Evolutionary conservation across 1,140 invertebrate genomes (phyloP).

Genomic region (Magallana gigas): DNA sequence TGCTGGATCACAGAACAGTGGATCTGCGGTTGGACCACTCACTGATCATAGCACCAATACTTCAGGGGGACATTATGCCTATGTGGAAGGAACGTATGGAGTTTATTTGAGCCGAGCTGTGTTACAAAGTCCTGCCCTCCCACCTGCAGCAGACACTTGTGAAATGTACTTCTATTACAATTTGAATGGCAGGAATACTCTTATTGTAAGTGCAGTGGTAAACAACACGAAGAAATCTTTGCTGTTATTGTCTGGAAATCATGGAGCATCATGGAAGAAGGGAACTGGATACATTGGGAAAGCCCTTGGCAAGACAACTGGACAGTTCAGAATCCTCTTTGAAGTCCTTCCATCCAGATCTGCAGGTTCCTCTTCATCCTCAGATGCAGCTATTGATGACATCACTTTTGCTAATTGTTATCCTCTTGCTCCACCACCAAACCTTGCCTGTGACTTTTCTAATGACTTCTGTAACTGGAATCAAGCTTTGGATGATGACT

Average conservation of each 20-base stretch:
- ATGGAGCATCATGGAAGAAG: conserved; percentile 60
- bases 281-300: conserved; percentile 66
- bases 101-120: conserved; percentile 68
- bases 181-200: conserved; percentile 83
- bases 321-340: conserved; percentile 57
- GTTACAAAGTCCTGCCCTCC: conserved; percentile 71
- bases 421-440: conserved; percentile 53
- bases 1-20: conserved; percentile 51
- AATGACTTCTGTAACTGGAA: conserved; percentile 66
- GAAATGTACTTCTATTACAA: conserved; percentile 84
- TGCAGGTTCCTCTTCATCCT: conserved; percentile 53
- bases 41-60: conserved; percentile 67
- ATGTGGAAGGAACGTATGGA: conserved; percentile 70
- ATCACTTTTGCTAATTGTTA: conserved; percentile 71
- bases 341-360: conserved; percentile 58
- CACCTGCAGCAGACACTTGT: conserved; percentile 66
- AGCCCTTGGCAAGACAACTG: conserved; percentile 54
- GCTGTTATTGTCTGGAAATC: conserved; percentile 46
- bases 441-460: conserved; percentile 69
- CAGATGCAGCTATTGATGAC: conserved; percentile 73
- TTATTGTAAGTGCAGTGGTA: conserved; percentile 59
- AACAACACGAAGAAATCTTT: conserved; percentile 60
- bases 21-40: conserved; percentile 54
- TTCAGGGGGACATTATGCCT: conserved; percentile 68
- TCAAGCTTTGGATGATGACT: conserved; percentile 71